Conservation (phyloP, 2,113 vertebrate species). For the Girardinichthys multiradiatus region DNA sequence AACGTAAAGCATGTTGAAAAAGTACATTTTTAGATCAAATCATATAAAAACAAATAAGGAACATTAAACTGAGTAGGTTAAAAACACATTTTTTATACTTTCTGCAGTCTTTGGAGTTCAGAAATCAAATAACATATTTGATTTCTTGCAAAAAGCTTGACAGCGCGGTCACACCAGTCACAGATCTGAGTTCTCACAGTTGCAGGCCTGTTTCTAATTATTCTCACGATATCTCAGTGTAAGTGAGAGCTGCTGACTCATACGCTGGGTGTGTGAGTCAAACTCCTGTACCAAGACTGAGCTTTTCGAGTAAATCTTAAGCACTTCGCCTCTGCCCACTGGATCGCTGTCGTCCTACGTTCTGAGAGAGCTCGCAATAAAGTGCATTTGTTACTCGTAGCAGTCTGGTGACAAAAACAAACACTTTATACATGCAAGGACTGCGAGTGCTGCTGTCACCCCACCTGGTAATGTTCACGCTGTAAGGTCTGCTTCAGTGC, state of each 20-base stretch:
- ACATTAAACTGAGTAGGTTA: background rate
- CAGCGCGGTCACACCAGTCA: background rate
- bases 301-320: conserved; percentile 16
- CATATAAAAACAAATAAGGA: background rate
- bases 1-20: background rate
- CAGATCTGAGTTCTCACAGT: background rate
- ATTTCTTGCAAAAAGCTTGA: background rate
- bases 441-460: background rate
- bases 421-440: background rate
- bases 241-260: conserved; percentile 53
- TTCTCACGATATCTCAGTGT: conserved; percentile 22
- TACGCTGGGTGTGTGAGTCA: conserved; percentile 19
- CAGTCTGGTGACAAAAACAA: background rate
- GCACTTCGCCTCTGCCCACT: background rate
- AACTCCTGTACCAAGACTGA: conserved; percentile 7
- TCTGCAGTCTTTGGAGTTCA: background rate
- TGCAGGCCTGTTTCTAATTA: conserved; percentile 41
- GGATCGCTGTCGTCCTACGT: background rate
- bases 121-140: background rate
- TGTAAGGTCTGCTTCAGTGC: conserved; percentile 26
- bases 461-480: background rate
- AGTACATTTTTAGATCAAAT: background rate
- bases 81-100: background rate
- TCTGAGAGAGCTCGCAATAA: background rate
- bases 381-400: background rate